Evolutionary conservation across 2,113 vertebrate species (phyloP).

Genomic region (Malaclemys terrapin): DNA sequence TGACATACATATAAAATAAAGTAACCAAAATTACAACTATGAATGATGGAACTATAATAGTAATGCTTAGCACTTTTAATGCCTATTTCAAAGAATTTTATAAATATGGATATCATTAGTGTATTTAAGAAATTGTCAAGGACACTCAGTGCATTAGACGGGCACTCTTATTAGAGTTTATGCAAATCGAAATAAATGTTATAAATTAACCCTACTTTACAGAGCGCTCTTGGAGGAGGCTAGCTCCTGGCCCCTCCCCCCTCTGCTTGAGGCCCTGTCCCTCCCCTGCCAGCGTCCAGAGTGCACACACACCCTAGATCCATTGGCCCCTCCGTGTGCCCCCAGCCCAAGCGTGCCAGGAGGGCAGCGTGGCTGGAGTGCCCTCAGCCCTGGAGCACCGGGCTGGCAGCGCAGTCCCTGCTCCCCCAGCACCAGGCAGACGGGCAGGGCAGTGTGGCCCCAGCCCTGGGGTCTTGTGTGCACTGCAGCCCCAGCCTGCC

Average conservation of each 20-base stretch:
- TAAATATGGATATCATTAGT: not conserved
- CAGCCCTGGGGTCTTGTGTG: no score
- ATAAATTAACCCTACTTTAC: not conserved
- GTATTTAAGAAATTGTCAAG: not conserved
- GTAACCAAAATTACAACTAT: not conserved
- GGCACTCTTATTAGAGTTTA: not conserved
- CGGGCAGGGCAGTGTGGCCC: no score
- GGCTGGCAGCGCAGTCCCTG: no score
- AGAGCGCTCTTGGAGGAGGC: not conserved
- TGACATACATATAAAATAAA: not conserved
- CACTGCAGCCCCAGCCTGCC: no score
- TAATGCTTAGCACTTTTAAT: not conserved
- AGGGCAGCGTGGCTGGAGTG: no score
- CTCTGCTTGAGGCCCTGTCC: no score
- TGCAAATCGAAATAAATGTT: not conserved
- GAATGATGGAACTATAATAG: not conserved
- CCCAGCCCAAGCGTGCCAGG: no score
- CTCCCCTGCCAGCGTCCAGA: no score
- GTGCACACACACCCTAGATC: rapidly evolving
- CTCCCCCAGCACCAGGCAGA: no score
- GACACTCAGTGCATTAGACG: not conserved
- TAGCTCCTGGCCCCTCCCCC: no score
- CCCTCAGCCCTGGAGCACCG: no score
- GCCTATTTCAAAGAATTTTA: not conserved
- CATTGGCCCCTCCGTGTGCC: no score